Conservation (phyloP, 2,113 vertebrate genomes). For the Nymphicus hollandicus region DNA sequence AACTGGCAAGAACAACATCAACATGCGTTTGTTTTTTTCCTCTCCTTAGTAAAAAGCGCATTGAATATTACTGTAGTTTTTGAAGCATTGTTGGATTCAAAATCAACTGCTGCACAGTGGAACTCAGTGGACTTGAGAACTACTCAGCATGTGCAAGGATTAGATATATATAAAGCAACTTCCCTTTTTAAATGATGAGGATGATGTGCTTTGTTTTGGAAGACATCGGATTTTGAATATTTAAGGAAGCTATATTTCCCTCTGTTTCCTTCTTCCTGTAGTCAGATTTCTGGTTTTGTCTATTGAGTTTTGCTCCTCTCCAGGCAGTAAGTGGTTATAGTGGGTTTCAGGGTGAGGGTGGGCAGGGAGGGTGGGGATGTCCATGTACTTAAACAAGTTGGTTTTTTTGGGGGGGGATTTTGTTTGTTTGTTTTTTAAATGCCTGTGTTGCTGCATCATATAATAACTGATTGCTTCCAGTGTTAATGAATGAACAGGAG, state of each 20-base stretch:
- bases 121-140: constrained; percentile 47
- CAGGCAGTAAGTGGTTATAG: constrained; percentile 63
- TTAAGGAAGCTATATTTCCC: constrained; percentile 50
- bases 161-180: constrained; percentile 50
- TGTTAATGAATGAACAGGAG: constrained; percentile 63
- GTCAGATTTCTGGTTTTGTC: constrained; percentile 67
- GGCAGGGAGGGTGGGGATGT: constrained; percentile 18
- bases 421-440: background rate
- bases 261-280: constrained; percentile 70
- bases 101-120: constrained; percentile 58
- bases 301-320: constrained; percentile 64
- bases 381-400: constrained; percentile 25
- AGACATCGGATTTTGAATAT: constrained; percentile 21
- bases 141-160: constrained; percentile 51
- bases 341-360: constrained; percentile 25
- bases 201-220: constrained; percentile 66
- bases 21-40: constrained; percentile 47
- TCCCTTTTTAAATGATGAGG: constrained; percentile 63
- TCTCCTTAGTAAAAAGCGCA: constrained; percentile 56
- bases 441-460: constrained; percentile 64
- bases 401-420: background rate
- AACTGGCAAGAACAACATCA: constrained; percentile 59
- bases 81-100: constrained; percentile 64
- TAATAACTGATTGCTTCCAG: constrained; percentile 69
- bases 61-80: constrained; percentile 58